Percentiles rank a stretch among this genome's conserved stretches.
phyloP scores from a whole-genome alignment of 2,888 invertebrate genomes.

The Embidobia sp. region DNA sequence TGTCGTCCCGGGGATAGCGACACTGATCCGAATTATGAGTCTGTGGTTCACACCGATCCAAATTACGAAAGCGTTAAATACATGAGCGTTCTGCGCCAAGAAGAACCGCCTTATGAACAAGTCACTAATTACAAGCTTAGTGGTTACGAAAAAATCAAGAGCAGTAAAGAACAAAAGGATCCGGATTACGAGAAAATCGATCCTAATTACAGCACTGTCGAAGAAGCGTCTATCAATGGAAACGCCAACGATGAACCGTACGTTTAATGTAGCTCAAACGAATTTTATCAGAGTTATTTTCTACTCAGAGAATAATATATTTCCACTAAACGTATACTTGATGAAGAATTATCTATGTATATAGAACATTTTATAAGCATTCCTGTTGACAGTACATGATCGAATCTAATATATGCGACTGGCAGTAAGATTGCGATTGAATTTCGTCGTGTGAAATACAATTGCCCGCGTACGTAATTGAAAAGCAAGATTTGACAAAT shows the following conservation, averaged over 20 bases:
- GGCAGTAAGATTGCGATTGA: too few relatives aligned
- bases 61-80: constrained; percentile 93
- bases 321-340: constrained; percentile 24
- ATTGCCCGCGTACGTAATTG: too few relatives aligned
- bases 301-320: constrained; percentile 48
- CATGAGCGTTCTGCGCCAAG: constrained; percentile 82
- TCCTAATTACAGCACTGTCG: constrained; percentile 58
- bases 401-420: constrained; percentile 4
- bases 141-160: constrained; percentile 70
- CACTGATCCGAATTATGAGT: constrained; percentile 88
- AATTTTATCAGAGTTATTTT: constrained; percentile 39
- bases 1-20: constrained; percentile 85
- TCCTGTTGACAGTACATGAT: constrained; percentile 34
- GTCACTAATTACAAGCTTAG: constrained; percentile 70
- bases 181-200: constrained; percentile 75
- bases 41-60: constrained; percentile 87
- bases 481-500: too few relatives aligned
- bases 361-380: constrained; percentile 46
- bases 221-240: constrained; percentile 67
- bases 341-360: constrained; percentile 14
- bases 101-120: constrained; percentile 83
- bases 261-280: constrained; percentile 74
- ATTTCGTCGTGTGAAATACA: too few relatives aligned
- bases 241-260: constrained; percentile 79
- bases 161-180: constrained; percentile 63